A percentile compares a stretch with the other conserved stretches of the same genome.
These are phyloP conservation scores for Sepiola atlantica DNA, from an alignment of 2,888 invertebrate genomes.

Conservation along the genomic window DNA sequence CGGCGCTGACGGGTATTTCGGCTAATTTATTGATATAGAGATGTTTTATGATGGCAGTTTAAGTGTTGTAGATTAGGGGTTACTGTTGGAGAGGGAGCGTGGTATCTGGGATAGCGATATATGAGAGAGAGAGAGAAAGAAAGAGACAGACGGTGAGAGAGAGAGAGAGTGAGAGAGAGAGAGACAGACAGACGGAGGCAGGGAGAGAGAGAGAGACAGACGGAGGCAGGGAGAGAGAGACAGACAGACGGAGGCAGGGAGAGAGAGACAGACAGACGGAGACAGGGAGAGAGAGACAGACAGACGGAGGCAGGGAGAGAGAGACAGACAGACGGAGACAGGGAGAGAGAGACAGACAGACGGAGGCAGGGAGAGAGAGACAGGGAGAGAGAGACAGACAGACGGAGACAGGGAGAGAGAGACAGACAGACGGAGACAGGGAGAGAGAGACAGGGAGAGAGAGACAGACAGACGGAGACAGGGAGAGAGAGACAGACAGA, in stretches of 20 bases:
- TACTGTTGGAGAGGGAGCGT: no score
- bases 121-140: neutral
- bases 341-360: neutral
- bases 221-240: neutral
- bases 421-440: neutral
- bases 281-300: neutral
- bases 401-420: neutral
- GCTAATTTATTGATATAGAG: no score
- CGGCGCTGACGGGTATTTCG: no score
- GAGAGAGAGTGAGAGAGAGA: neutral
- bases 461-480: neutral
- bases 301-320: neutral
- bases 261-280: neutral
- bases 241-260: neutral
- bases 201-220: neutral
- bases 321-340: neutral
- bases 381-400: neutral
- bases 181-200: neutral
- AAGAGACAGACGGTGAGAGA: neutral
- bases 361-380: neutral
- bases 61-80: no score
- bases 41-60: no score
- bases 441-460: neutral
- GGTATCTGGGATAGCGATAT: neutral
- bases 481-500: neutral